Evolutionary conservation across 2,113 vertebrate genomes (phyloP), one percentile per base, ranked within the genome.

Genomic region (Gopherus evgoodei): DNA sequence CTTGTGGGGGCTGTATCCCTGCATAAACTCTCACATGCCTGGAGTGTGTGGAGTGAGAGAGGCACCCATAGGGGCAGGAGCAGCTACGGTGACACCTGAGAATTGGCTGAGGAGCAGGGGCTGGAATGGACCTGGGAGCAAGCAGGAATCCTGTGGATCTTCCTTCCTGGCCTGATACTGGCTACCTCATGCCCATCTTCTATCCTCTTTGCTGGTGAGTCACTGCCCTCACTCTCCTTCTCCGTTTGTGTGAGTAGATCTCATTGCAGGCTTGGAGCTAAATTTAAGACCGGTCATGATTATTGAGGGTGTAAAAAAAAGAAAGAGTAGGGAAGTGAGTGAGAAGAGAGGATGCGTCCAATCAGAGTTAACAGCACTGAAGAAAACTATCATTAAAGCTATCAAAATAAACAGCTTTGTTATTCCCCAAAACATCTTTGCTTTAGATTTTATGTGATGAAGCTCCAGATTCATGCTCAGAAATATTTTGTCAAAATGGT

Each of bases 401-500:
- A 86, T 42, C 7, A 21, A 42, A 14, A 11, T 76, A 35, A 50
- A 29, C n/a, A 38, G 2, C 22, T 75, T 85, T 62, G 7, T 19
- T 80, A 31, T 42, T 84, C 21, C 50, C 86, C 2, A 1, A 3
- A 42, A 5, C 4, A 0, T 0, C 5, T 47, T 2, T 27, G 5
- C 72, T 8, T 84, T 62, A 49, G 49, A 4, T 82, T 52, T 87
- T 47, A 13, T 52, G 42, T 81, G 80, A 24, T 42, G 11, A 22
- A 1, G 8, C 56, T 75, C 44, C 72, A 44, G 13, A 91, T 1
- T 16, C 56, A 4, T 90, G 21, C 81, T 86, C 52, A 53, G 50
- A 83, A 93, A 88, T 81, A 52, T 50, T 92, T 47, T 95, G 72
- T 76, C 31, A 83, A 13, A 50, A 25, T 2, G 52, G 42, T 75